These are phyloP conservation scores for Drosophila fuyamai DNA, from an alignment of 1,140 invertebrate species.

Conservation along the genomic window DNA sequence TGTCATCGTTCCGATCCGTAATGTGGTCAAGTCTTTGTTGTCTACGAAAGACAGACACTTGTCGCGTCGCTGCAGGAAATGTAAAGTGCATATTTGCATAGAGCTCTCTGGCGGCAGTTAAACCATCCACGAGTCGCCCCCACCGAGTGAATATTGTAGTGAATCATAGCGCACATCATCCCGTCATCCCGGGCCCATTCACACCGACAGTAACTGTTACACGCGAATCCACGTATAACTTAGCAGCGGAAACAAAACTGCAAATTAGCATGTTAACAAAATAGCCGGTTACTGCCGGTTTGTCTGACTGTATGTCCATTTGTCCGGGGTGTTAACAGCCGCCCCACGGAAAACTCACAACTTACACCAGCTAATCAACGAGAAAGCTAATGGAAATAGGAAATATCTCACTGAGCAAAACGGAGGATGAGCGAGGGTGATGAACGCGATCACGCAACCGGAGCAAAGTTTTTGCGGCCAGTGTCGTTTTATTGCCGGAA, in stretches of 20 bases:
- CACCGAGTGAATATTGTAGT: conserved; percentile 38
- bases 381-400: conserved; percentile 14
- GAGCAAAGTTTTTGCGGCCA: conserved; percentile 34
- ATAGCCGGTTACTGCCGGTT: conserved; percentile 52
- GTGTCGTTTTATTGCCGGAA: conserved; percentile 62
- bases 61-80: conserved; percentile 67
- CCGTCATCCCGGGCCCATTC: conserved; percentile 11
- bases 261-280: conserved; percentile 80
- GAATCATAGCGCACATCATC: conserved; percentile 56
- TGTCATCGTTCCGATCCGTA: conserved; percentile 18
- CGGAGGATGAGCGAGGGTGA: background rate
- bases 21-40: conserved; percentile 47
- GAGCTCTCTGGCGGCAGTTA: conserved; percentile 1
- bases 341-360: conserved; percentile 32
- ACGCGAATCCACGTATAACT: conserved; percentile 51
- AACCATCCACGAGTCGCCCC: conserved; percentile 14
- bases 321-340: conserved; percentile 45
- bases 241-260: conserved; percentile 59
- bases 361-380: conserved; percentile 22
- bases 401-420: conserved; percentile 14
- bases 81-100: conserved; percentile 70
- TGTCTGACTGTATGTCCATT: conserved; percentile 1
- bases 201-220: conserved; percentile 11
- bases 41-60: conserved; percentile 42
- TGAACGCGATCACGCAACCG: conserved; percentile 47